Base-by-base conservation (phyloP, 2,113 vertebrate species). In the Lates calcarifer region DNA sequence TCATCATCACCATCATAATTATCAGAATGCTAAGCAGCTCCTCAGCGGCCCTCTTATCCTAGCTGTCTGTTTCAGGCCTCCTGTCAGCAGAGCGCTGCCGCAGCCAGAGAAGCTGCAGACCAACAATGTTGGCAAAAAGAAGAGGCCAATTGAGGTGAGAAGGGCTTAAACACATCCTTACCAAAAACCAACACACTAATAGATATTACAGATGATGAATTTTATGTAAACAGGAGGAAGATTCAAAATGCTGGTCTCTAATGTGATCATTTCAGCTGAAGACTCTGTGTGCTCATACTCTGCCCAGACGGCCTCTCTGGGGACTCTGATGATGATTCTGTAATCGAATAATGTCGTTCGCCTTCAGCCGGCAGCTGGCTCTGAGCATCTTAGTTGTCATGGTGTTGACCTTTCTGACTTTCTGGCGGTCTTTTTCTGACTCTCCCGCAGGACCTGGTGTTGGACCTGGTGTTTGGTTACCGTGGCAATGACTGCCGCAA, bases 121-220 rank as follows among this genome's bases (percentile, higher is more conserved):
- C 77, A 99, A 99, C 85, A 99, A 99, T 6, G 96, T 99, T 10
- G 98, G 98, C 70, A 99, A 99, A 91, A 99, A 99, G 93, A 99
- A 98, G 94, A 96, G 97, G 86, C 97, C 97, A 8, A 97, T 99
- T 60, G 98, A 99, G 96, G 98, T 99, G 92, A 95, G 93, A 45
- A 12, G 13, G 8, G 57, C 12, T 11, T 39, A n/a, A n/a, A n/a
- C 41, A 43, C 10, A 33, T 68, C 53, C 26, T 74, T 10, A 22
- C 14, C n/a, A n/a, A 29, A 5, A 61, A 39, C 6, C 14, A 41
- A 5, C 7, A 49, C 28, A 20, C 33, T 15, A 58, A 41, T 60
- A 6, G 3, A 70, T 14, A 2, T 4, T 28, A 74, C n/a, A 29
- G 0, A 74, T 29, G 1, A n/a, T 63, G 17, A 17, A 55, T 17